A percentile compares a stretch with the other conserved stretches of the same genome.
These are phyloP conservation scores for Sipha maydis DNA, from an alignment of 2,888 invertebrate species.

Conservation along the genomic window DNA sequence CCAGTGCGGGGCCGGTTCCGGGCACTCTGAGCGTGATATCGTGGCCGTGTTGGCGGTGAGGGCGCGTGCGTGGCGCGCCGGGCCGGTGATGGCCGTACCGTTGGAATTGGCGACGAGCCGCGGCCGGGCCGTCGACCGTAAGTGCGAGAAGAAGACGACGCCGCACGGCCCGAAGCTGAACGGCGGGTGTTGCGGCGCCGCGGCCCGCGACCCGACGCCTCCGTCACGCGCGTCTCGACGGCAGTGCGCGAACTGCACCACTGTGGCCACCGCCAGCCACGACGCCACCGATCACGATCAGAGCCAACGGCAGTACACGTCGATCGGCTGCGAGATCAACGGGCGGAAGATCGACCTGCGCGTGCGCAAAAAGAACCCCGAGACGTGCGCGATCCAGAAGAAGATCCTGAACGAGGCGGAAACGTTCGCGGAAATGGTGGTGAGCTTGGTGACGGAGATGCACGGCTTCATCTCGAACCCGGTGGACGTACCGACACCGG, in stretches of 20 bases:
- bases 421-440: neutral
- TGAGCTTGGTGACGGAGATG: neutral
- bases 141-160: neutral
- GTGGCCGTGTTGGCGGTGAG: neutral
- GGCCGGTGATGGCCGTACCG: neutral
- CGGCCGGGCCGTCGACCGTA: neutral
- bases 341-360: constrained; percentile 19
- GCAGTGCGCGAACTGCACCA: neutral
- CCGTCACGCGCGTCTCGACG: neutral
- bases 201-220: neutral
- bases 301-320: neutral
- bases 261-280: neutral
- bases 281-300: too few relatives aligned
- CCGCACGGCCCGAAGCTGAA: neutral
- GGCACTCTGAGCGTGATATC: neutral
- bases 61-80: neutral
- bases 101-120: neutral
- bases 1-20: neutral
- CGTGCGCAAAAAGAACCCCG: constrained; percentile 1
- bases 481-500: too few relatives aligned
- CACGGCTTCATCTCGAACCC: neutral
- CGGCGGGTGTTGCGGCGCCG: neutral
- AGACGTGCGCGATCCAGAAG: neutral
- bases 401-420: neutral
- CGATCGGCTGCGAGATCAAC: constrained; percentile 22